These are phyloP conservation scores for Adelosebastes latens DNA, from an alignment of 2,797 vertebrate species.

Conservation along the genomic window DNA sequence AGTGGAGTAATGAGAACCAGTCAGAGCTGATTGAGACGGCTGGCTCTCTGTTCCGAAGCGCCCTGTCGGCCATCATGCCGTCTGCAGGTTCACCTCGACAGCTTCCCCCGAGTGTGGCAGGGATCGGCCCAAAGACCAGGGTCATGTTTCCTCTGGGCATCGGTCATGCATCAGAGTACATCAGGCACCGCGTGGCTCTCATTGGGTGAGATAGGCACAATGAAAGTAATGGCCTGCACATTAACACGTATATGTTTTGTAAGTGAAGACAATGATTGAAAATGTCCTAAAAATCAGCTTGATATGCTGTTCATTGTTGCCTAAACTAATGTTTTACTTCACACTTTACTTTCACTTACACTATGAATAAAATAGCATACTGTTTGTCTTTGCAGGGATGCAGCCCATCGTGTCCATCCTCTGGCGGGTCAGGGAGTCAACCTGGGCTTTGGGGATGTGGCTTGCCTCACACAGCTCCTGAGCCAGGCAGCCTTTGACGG, in stretches of 20 bases:
- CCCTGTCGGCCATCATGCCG: slow-evolving; percentile 88
- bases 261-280: neutral
- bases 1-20: slow-evolving; percentile 97
- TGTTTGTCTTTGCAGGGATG: slow-evolving; percentile 86
- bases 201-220: slow-evolving; percentile 88
- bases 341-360: neutral
- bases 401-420: slow-evolving; percentile 97
- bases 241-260: neutral
- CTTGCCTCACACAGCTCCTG: slow-evolving; percentile 88
- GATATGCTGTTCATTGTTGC: neutral
- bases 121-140: slow-evolving; percentile 88
- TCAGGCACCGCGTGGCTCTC: slow-evolving; percentile 91
- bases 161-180: slow-evolving; percentile 94
- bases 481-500: slow-evolving; percentile 94
- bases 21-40: slow-evolving; percentile 91
- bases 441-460: slow-evolving; percentile 96
- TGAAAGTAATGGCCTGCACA: neutral
- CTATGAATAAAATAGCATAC: neutral
- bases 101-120: slow-evolving; percentile 93
- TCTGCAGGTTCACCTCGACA: slow-evolving; percentile 89
- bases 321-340: neutral
- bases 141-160: slow-evolving; percentile 93
- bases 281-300: neutral
- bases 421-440: slow-evolving; percentile 97
- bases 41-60: slow-evolving; percentile 86